A percentile compares a stretch with the other conserved stretches of the same genome.
Evolutionary conservation across 2,888 invertebrate species (phyloP).

Genomic region (Melitaea athalia): DNA sequence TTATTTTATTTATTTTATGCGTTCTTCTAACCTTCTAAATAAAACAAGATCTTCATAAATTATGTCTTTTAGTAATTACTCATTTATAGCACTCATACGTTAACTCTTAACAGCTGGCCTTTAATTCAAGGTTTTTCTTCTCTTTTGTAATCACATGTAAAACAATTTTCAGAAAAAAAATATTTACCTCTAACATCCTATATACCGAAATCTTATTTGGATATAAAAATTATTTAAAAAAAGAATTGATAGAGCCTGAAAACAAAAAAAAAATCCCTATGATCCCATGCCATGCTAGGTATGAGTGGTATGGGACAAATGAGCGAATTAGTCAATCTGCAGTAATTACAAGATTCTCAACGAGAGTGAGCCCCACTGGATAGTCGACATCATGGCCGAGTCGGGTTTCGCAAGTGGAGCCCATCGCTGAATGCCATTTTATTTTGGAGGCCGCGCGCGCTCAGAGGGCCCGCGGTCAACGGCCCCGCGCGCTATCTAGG

Average conservation of each 20-base stretch:
- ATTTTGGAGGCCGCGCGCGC: constrained; percentile 80
- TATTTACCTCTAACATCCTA: neutral
- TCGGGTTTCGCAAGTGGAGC: constrained; percentile 78
- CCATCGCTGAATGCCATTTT: constrained; percentile 81
- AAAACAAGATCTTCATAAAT: neutral
- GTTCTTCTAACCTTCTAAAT: neutral
- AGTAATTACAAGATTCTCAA: constrained; percentile 63
- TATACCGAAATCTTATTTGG: too few relatives aligned
- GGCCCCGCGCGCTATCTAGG: constrained; percentile 80
- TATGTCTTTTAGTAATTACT: neutral
- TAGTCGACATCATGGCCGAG: constrained; percentile 69
- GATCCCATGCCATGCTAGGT: neutral
- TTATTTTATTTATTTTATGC: neutral
- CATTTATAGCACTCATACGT: neutral
- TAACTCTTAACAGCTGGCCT: neutral
- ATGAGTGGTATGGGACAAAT: constrained; percentile 24
- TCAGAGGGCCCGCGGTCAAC: constrained; percentile 80
- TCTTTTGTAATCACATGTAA: neutral
- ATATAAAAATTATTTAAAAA: too few relatives aligned
- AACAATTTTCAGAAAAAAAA: neutral
- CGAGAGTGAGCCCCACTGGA: constrained; percentile 52
- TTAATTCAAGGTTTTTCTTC: neutral
- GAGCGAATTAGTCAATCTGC: constrained; percentile 51
- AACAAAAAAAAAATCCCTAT: neutral
- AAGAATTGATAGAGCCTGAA: too few relatives aligned